Conservation (phyloP, 2,113 vertebrate species). For the Brachypodius melanocephalos region DNA sequence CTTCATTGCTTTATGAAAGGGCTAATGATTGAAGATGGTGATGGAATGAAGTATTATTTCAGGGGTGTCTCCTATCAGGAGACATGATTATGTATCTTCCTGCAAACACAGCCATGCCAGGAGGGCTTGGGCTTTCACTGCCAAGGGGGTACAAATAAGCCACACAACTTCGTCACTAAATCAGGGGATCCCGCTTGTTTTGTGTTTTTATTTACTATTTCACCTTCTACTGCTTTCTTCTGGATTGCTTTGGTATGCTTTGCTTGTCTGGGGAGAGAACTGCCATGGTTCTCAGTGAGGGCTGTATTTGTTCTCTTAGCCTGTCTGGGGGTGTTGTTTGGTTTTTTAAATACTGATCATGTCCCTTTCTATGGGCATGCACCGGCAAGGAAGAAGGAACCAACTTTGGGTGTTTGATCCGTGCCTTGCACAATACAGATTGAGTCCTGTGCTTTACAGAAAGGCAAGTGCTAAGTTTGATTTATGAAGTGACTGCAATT, state of each 20-base stretch:
- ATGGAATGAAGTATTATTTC: background rate
- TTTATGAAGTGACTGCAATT: background rate
- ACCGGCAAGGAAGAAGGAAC: background rate
- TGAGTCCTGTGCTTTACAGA: background rate
- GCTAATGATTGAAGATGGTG: background rate
- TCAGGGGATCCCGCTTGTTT: background rate
- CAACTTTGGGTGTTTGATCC: background rate
- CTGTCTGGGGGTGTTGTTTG: background rate
- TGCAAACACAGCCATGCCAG: background rate
- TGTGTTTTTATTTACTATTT: constrained; percentile 2
- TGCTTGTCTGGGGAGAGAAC: background rate
- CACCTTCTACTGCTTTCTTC: background rate
- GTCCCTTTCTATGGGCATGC: background rate
- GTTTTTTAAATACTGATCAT: background rate
- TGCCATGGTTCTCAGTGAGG: background rate
- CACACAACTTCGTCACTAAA: background rate
- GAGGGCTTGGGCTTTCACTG: background rate
- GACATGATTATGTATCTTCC: background rate
- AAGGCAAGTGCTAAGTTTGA: background rate
- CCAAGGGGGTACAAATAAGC: background rate
- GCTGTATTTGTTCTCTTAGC: background rate
- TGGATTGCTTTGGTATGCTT: background rate
- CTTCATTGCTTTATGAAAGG: background rate
- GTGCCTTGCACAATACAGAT: background rate
- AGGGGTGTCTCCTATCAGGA: background rate